Base-by-base conservation (phyloP, 2,888 invertebrate species). In the Entomobrya multifasciata region DNA sequence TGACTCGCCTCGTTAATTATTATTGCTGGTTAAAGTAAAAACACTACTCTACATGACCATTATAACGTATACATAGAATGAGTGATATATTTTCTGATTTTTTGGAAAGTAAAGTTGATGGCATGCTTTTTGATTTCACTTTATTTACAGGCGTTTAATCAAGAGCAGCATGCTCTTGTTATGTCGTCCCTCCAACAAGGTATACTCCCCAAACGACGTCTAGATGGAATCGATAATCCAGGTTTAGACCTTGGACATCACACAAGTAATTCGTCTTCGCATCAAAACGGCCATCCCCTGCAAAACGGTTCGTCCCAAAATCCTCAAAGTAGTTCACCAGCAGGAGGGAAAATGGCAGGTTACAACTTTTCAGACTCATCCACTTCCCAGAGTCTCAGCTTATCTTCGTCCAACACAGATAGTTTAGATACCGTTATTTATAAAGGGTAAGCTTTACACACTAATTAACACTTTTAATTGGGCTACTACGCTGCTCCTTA, bases 371-470 rank as follows among this genome's bases (percentile, higher is more conserved):
- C 88, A 20, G 89, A 88, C 78, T 88, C 88, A 15, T 89, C 89
- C 67, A 82, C 88, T 22, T 90, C 90, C 36, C 90, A 91, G 76
- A 89, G 89, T 72, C 87, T 89, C 36, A 90, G 90, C 49, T 87
- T 91, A 67, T 91, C 90, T 25, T 89, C 89, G 15, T 91, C 90
- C 3, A 91, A 89, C 60, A 87, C 90, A 22, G 90, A 91, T 67
- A 91, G 90, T 62, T 76, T 91, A 47, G 90, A 91, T 83, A 91
- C 90, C 67, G 90, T 91, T 82, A 91, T 91, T 76, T 91, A 90
- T 80, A 90, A 90, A 88, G 90, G 90, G 90, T 91, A 83, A 41
- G 67, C 11, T 25, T 15, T 2, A 25, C 36, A 36, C 8, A 36
- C 4, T 36, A 6, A 36, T 36, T 36, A 8, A 36, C 4, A 8